Base-by-base conservation (phyloP, 2,797 vertebrate genomes). In the Sebastes aleutianus region DNA sequence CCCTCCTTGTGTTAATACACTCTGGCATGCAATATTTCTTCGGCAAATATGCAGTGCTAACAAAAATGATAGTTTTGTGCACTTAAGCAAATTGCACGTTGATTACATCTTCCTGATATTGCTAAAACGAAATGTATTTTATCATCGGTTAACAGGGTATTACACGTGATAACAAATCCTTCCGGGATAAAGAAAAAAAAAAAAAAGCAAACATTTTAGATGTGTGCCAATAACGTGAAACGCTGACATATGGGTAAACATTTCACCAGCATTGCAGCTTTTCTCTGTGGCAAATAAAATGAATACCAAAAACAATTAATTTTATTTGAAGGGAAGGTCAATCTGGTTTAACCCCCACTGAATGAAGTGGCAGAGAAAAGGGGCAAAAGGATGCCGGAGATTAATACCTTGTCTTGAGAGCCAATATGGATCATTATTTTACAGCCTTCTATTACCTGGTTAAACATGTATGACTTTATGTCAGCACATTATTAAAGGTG, bases 11-110 rank as follows among this genome's bases (percentile, higher is more conserved):
- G 85, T 80, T 94, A 93, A 95, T 93, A 90, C 87, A 90, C 90
- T 89, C 62, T 74, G 85, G 76, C 84, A 64, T 86, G 92, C 83
- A 93, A 93, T 95, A 93, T 93, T 92, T 95, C 89, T 84, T 78
- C 70, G 43, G 84, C 88, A 93, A 95, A 95, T 93, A 93, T 94
- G 92, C 94, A 87, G 89, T 77, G 91, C 91, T 91, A 92, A 94
- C 92, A 93, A 93, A 95, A 94, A 93, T 67, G 68, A 92, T 93
- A 93, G 92, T 95, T 95, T 90, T 93, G 93, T 93, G 91, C 94
- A 95, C 95, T 96, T 95, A 91, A 94, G 93, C 90, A 95, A 94
- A 95, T 95, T 95, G 92, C 85, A 78, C 63, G 90, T 91, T 94
- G 94, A 96, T 95, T 94, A 92, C 87, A 92, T 95, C 88, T 93